Percentiles rank a stretch among this genome's conserved stretches.
These are phyloP conservation scores for Cyrtonyx montezumae DNA, from an alignment of 2,113 vertebrate genomes.

Conservation along the genomic window DNA sequence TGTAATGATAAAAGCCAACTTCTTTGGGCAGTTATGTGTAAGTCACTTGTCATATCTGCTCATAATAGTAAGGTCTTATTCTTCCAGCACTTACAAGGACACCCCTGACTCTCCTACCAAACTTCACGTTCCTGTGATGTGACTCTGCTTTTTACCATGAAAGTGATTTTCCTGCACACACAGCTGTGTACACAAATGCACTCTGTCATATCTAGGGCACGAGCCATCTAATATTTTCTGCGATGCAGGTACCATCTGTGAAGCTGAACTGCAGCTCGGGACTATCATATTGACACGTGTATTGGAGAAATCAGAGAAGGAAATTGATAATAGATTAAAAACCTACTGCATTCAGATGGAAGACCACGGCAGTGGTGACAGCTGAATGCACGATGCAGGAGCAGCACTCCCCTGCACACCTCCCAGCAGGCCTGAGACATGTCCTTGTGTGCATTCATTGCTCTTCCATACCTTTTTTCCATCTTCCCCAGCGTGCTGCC, in stretches of 20 bases:
- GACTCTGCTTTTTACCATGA: slow-evolving; percentile 1
- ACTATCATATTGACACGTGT: background rate
- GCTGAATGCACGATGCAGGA: fast-evolving
- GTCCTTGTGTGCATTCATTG: background rate
- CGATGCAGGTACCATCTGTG: slow-evolving; percentile 49
- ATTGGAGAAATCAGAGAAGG: background rate
- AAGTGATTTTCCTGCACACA: slow-evolving; percentile 14
- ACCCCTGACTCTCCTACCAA: background rate
- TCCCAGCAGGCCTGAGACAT: background rate
- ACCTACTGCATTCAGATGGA: background rate
- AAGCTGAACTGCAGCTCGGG: slow-evolving; percentile 20
- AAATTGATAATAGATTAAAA: slow-evolving; percentile 38
- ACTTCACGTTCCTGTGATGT: background rate
- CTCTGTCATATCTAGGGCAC: slow-evolving; percentile 46
- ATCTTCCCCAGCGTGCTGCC: background rate
- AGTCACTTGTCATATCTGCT: background rate
- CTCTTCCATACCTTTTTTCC: background rate
- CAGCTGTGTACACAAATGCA: slow-evolving; percentile 27
- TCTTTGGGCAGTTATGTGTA: background rate
- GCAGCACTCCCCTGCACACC: fast-evolving
- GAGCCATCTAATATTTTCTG: slow-evolving; percentile 19
- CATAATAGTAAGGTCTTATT: background rate
- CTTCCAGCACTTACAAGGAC: background rate
- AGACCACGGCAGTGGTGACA: background rate
- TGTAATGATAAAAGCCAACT: background rate